Conservation (phyloP, 2,797 vertebrate species). For the Micropoecilia bifurca region DNA sequence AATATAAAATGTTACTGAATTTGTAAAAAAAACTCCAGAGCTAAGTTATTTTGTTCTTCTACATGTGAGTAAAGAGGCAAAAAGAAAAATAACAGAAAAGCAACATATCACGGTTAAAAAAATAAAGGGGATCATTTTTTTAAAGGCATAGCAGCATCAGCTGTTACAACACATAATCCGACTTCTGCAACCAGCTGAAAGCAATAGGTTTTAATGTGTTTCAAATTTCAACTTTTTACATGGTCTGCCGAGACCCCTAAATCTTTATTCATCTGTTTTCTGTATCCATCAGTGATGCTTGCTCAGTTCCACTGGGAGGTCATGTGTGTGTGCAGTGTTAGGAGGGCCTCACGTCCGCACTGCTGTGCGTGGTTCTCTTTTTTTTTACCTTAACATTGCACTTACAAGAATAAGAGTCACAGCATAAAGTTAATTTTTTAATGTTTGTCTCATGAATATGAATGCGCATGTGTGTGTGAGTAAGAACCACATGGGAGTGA, state of each 20-base stretch:
- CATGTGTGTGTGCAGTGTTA: slow-evolving; percentile 2
- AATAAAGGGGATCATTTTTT: not conserved
- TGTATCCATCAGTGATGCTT: slow-evolving; percentile 43
- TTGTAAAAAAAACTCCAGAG: slow-evolving; percentile 13
- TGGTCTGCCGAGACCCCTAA: slow-evolving; percentile 38
- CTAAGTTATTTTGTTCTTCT: slow-evolving; percentile 30
- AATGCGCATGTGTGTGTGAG: slow-evolving; percentile 7
- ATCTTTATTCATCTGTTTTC: slow-evolving; percentile 46
- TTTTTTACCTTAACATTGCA: slow-evolving; percentile 27
- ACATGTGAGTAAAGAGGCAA: slow-evolving; percentile 6
- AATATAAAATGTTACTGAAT: slow-evolving; percentile 12
- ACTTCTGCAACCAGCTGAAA: slow-evolving; percentile 15
- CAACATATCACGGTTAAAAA: slow-evolving; percentile 19
- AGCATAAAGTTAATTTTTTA: slow-evolving; percentile 40
- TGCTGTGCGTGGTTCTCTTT: not conserved
- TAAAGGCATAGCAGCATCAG: slow-evolving; percentile 17
- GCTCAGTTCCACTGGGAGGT: slow-evolving; percentile 24
- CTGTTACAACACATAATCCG: slow-evolving; percentile 17
- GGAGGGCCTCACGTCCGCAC: slow-evolving; percentile 13
- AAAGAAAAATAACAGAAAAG: slow-evolving; percentile 7
- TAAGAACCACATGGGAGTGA: slow-evolving; percentile 4
- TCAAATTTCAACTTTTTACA: slow-evolving; percentile 30
- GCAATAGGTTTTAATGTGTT: slow-evolving; percentile 18
- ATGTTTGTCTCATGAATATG: not conserved
- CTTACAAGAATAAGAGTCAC: slow-evolving; percentile 45